Conservation (phyloP, 2,113 vertebrate species). For the Seriola rivoliana region DNA sequence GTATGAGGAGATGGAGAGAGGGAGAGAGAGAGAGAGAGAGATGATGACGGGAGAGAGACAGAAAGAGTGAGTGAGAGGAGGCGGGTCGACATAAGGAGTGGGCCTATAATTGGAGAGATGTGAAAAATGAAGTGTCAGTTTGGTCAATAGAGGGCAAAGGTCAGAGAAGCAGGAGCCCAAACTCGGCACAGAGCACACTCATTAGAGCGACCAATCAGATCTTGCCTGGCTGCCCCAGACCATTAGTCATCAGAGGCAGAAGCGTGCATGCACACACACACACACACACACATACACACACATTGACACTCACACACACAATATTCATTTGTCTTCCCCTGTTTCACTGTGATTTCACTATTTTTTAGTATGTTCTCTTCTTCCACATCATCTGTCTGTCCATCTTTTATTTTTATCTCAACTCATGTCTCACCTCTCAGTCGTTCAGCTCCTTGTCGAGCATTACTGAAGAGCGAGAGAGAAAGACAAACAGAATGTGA, state of each 20-base stretch:
- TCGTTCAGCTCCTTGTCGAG: constrained; percentile 24
- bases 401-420: constrained; percentile 46
- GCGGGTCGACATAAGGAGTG: constrained; percentile 82
- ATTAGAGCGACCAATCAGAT: constrained; percentile 95
- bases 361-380: constrained; percentile 16
- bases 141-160: constrained; percentile 98
- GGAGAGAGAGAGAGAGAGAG: constrained; percentile 7
- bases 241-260: constrained; percentile 88
- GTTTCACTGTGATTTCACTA: constrained; percentile 36
- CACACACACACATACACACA: constrained; percentile 33
- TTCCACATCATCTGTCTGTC: not conserved
- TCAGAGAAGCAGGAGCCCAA: constrained; percentile 91
- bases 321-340: constrained; percentile 52
- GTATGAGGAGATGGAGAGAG: constrained; percentile 15
- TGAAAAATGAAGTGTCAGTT: constrained; percentile 99
- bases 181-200: constrained; percentile 91
- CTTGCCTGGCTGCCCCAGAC: constrained; percentile 88
- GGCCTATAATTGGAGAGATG: constrained; percentile 95
- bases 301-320: constrained; percentile 29
- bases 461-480: constrained; percentile 3
- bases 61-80: constrained; percentile 27
- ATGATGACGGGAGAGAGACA: not conserved
- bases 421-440: constrained; percentile 25
- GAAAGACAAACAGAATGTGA: not conserved
- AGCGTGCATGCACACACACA: constrained; percentile 14